Evolutionary conservation across 2,113 vertebrate species (phyloP).

Genomic region (Tor tambroides): DNA sequence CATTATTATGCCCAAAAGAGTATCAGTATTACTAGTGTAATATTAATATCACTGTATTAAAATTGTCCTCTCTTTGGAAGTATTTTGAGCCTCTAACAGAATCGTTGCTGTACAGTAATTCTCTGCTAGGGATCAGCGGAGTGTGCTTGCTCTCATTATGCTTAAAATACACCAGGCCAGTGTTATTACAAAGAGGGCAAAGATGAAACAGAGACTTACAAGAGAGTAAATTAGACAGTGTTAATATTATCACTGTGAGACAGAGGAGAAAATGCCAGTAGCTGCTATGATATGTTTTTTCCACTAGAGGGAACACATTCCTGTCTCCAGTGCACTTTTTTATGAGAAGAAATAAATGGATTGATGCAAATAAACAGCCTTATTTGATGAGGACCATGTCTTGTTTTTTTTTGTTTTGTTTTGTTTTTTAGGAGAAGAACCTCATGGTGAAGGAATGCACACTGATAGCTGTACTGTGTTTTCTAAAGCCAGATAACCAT

Average conservation of each 20-base stretch:
- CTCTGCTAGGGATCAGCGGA: not conserved
- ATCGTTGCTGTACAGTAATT: conserved; percentile 3
- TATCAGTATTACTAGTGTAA: not conserved
- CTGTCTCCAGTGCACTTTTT: conserved; percentile 9
- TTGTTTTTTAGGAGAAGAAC: not conserved
- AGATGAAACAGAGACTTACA: not conserved
- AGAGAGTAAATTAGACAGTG: not conserved
- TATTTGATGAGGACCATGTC: not conserved
- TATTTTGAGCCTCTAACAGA: conserved; percentile 2
- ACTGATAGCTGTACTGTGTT: not conserved
- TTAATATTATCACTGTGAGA: not conserved
- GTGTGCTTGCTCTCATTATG: not conserved
- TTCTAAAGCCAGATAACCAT: not conserved
- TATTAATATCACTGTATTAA: not conserved
- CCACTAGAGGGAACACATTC: conserved; percentile 56
- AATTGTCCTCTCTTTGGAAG: not conserved
- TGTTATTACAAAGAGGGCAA: not conserved
- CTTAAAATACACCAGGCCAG: not conserved
- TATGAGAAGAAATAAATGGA: conserved; percentile 1
- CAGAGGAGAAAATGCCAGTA: not conserved
- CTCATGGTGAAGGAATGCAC: not conserved
- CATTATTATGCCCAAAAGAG: not conserved
- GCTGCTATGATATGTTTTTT: conserved; percentile 28
- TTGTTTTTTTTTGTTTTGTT: not conserved
- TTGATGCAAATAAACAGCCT: not conserved